These are phyloP conservation scores for Pelvicachromis taeniatus DNA, from an alignment of 2,113 vertebrate species.

Conservation along the genomic window DNA sequence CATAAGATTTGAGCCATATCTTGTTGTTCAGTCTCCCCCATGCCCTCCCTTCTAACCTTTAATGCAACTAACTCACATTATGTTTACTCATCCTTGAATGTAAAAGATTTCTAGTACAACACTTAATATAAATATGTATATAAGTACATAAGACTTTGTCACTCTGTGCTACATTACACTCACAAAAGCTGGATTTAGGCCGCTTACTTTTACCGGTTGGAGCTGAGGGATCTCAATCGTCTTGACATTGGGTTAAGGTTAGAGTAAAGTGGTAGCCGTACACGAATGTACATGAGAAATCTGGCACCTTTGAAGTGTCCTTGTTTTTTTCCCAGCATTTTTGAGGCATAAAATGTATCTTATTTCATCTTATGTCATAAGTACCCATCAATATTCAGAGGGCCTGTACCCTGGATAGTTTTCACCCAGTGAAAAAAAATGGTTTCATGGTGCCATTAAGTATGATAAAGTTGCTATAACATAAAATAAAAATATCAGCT, in stretches of 20 bases:
- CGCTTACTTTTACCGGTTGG: too few species aligned
- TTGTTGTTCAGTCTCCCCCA: too few species aligned
- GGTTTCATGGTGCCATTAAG: neutral
- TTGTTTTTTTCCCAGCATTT: too few species aligned
- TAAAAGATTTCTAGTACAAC: neutral
- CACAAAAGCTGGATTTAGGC: too few species aligned
- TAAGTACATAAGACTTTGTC: too few species aligned
- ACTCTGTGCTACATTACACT: too few species aligned
- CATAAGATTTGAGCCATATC: too few species aligned
- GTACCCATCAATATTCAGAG: neutral
- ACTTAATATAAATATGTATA: too few species aligned
- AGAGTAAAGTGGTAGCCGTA: too few species aligned
- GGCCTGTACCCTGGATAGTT: neutral
- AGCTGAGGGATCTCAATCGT: too few species aligned
- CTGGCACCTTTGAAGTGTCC: neutral
- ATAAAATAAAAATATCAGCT: neutral
- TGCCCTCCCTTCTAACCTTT: too few species aligned
- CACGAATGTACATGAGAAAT: neutral
- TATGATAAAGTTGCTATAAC: neutral
- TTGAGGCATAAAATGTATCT: neutral
- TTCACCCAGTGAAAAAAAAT: neutral
- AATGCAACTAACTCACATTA: neutral
- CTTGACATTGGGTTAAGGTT: too few species aligned
- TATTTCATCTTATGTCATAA: neutral
- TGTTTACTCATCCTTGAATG: neutral